phyloP scores from a whole-genome alignment of 1,140 invertebrate genomes.

The Aplysia californica region DNA sequence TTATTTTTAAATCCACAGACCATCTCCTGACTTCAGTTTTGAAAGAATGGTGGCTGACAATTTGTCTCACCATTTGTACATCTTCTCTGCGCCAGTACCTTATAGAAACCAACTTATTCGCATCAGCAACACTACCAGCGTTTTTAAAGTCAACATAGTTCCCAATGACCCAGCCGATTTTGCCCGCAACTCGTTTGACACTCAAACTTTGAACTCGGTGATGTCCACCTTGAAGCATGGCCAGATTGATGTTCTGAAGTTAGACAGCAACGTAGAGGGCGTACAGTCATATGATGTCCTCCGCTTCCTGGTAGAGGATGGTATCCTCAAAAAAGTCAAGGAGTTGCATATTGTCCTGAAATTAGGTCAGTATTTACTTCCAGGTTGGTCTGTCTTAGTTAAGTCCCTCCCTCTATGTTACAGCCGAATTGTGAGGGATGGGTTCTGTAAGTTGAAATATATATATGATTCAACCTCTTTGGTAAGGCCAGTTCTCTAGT shows the following conservation, averaged over 20 bases:
- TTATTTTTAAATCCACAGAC: too few relatives aligned
- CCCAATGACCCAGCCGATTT: conserved; percentile 64
- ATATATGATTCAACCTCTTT: too few relatives aligned
- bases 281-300: conserved; percentile 55
- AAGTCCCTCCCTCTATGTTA: too few relatives aligned
- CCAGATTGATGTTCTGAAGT: conserved; percentile 56
- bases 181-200: conserved; percentile 59
- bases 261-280: conserved; percentile 44
- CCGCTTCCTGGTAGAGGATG: conserved; percentile 58
- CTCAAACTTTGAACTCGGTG: conserved; percentile 58
- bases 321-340: conserved; percentile 46
- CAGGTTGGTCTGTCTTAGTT: background rate
- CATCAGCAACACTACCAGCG: too few relatives aligned
- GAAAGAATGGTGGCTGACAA: too few relatives aligned
- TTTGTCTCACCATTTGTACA: too few relatives aligned
- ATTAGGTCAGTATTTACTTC: conserved; percentile 48
- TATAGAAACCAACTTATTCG: too few relatives aligned
- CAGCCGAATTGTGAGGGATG: too few relatives aligned
- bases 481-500: too few relatives aligned
- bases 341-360: conserved; percentile 57
- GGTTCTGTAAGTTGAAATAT: too few relatives aligned
- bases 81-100: too few relatives aligned
- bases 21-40: too few relatives aligned
- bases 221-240: conserved; percentile 42
- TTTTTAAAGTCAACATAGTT: conserved; percentile 50